These are phyloP conservation scores for Lasius fuliginosus DNA, from an alignment of 2,888 invertebrate genomes.

Conservation along the genomic window DNA sequence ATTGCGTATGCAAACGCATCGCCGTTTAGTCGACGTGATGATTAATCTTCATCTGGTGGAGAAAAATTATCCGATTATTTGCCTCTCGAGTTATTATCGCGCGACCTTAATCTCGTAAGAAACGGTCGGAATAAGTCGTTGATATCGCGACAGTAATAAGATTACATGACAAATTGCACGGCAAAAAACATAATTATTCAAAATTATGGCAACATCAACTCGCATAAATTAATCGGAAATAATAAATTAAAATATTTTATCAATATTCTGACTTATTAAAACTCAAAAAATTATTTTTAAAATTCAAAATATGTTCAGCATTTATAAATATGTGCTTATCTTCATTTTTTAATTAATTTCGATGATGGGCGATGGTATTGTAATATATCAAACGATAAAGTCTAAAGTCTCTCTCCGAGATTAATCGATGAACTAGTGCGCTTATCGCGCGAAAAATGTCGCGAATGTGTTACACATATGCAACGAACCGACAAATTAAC, in stretches of 20 bases:
- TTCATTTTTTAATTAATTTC: not conserved
- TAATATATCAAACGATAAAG: not conserved
- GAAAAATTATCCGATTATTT: slow-evolving; percentile 12
- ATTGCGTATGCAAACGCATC: slow-evolving; percentile 17
- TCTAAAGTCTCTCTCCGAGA: not conserved
- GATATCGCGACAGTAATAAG: slow-evolving; percentile 12
- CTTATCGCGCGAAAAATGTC: slow-evolving; percentile 25
- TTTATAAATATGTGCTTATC: not conserved
- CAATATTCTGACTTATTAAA: not conserved
- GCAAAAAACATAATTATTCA: too few relatives aligned
- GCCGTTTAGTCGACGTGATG: not conserved
- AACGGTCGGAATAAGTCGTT: slow-evolving; percentile 2
- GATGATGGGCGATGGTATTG: too few relatives aligned
- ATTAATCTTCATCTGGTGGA: slow-evolving; percentile 15
- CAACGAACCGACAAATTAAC: slow-evolving; percentile 24
- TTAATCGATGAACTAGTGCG: not conserved
- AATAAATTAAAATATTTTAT: not conserved
- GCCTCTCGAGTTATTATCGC: not conserved
- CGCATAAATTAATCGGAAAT: not conserved
- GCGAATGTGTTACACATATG: slow-evolving; percentile 26
- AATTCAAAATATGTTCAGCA: not conserved
- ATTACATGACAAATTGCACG: slow-evolving; percentile 1
- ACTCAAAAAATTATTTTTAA: not conserved
- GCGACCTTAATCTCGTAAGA: slow-evolving; percentile 3
- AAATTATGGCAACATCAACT: too few relatives aligned